Conservation (phyloP, 2,888 invertebrate species). For the Athalia cordata region DNA sequence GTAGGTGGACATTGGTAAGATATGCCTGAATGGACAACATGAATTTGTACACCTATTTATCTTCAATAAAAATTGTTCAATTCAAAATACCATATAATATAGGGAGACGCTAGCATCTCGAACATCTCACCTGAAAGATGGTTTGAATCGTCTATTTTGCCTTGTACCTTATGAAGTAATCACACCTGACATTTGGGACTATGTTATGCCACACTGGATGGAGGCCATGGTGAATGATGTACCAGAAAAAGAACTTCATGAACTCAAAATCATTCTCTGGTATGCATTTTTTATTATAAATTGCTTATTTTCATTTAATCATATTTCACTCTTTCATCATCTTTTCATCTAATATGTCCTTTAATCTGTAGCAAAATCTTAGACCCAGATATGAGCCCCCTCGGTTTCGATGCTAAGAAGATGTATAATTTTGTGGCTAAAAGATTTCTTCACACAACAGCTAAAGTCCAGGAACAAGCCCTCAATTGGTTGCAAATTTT, state of each 20-base stretch:
- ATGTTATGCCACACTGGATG: slow-evolving; percentile 99
- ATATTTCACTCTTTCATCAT: background rate
- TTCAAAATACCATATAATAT: slow-evolving; percentile 49
- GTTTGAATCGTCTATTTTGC: slow-evolving; percentile 94
- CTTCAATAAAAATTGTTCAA: background rate
- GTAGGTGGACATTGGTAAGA: slow-evolving; percentile 95
- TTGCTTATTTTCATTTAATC: background rate
- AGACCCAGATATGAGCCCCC: slow-evolving; percentile 95
- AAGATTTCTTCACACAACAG: slow-evolving; percentile 86
- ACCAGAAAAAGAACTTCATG: slow-evolving; percentile 89
- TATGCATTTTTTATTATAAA: slow-evolving; percentile 59
- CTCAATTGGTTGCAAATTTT: slow-evolving; percentile 93
- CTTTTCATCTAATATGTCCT: background rate
- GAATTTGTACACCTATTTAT: background rate
- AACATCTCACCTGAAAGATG: slow-evolving; percentile 95
- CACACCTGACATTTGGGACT: slow-evolving; percentile 97
- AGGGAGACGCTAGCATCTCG: slow-evolving; percentile 90
- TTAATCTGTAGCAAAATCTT: slow-evolving; percentile 87
- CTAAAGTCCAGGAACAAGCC: slow-evolving; percentile 91
- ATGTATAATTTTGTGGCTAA: slow-evolving; percentile 96
- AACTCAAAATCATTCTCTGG: slow-evolving; percentile 87
- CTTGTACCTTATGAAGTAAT: slow-evolving; percentile 98
- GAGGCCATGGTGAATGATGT: slow-evolving; percentile 96
- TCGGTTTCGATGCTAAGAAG: slow-evolving; percentile 95
- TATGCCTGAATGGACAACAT: background rate